Evolutionary conservation across 64 coral and sea anemone genomes (phyloP).

Genomic region (Trachythela sp.): DNA sequence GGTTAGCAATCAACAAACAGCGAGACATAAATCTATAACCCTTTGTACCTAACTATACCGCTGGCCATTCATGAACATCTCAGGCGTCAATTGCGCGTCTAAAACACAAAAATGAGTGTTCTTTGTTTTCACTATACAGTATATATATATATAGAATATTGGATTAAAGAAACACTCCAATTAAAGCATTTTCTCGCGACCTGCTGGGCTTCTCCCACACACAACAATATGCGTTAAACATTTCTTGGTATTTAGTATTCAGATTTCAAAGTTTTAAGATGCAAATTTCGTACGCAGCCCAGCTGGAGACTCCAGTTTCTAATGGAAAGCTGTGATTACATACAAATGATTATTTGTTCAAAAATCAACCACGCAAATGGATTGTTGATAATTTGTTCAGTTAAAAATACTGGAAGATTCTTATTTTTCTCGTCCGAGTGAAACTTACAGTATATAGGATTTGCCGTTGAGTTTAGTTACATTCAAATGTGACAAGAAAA

Average conservation of each 20-base stretch:
- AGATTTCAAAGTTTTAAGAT: not conserved
- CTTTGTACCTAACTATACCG: too few species aligned
- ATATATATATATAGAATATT: too few species aligned
- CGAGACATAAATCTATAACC: too few species aligned
- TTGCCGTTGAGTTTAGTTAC: too few species aligned
- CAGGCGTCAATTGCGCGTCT: too few species aligned
- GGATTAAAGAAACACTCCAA: not conserved
- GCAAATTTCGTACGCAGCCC: not conserved
- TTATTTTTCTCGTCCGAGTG: not conserved
- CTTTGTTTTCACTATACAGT: too few species aligned
- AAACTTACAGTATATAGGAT: too few species aligned
- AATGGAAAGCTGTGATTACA: not conserved
- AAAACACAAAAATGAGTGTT: too few species aligned
- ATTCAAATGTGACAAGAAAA: too few species aligned
- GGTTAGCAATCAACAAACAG: too few species aligned
- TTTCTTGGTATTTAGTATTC: not conserved
- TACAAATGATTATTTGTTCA: not conserved
- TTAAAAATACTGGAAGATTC: not conserved
- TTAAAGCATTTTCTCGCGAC: not conserved
- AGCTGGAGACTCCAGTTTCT: not conserved
- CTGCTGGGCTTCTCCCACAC: not conserved
- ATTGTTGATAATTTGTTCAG: not conserved
- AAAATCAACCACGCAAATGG: not conserved
- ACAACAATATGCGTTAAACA: not conserved
- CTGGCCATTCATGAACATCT: too few species aligned